A percentile compares a stretch with the other conserved stretches of the same genome.
Evolutionary conservation across 2,113 vertebrate genomes (phyloP).

Genomic region (Channa argus): DNA sequence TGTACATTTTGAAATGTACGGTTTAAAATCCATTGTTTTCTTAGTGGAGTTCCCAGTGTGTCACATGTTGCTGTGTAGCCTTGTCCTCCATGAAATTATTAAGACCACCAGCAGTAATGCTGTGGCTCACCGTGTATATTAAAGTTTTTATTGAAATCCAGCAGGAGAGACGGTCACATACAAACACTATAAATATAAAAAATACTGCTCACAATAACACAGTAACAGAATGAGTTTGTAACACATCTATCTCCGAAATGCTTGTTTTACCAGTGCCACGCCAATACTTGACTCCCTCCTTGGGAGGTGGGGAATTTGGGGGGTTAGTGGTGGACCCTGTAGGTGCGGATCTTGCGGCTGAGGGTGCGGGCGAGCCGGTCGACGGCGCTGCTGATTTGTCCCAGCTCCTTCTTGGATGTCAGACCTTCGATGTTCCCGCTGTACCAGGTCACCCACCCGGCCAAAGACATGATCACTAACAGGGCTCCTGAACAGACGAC

Average conservation of each 20-base stretch:
- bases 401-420: slow-evolving; percentile 70
- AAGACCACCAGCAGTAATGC: too few relatives aligned
- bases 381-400: slow-evolving; percentile 79
- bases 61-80: too few relatives aligned
- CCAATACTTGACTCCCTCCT: slow-evolving; percentile 26
- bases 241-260: slow-evolving; percentile 25
- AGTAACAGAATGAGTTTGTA: background rate
- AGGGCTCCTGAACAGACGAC: slow-evolving; percentile 78
- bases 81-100: too few relatives aligned
- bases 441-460: slow-evolving; percentile 93
- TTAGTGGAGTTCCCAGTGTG: too few relatives aligned
- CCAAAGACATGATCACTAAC: slow-evolving; percentile 87
- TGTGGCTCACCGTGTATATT: too few relatives aligned
- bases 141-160: slow-evolving; percentile 55
- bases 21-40: too few relatives aligned
- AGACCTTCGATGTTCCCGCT: slow-evolving; percentile 91
- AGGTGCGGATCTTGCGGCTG: slow-evolving; percentile 79
- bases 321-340: slow-evolving; percentile 48
- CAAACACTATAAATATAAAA: slow-evolving; percentile 8
- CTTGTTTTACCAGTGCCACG: background rate
- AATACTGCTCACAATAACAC: background rate
- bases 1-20: too few relatives aligned
- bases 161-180: background rate
- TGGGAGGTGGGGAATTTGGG: too few relatives aligned
- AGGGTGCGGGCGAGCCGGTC: slow-evolving; percentile 82